Evolutionary conservation across 2,113 vertebrate genomes (phyloP).

Genomic region (Butorides virescens): DNA sequence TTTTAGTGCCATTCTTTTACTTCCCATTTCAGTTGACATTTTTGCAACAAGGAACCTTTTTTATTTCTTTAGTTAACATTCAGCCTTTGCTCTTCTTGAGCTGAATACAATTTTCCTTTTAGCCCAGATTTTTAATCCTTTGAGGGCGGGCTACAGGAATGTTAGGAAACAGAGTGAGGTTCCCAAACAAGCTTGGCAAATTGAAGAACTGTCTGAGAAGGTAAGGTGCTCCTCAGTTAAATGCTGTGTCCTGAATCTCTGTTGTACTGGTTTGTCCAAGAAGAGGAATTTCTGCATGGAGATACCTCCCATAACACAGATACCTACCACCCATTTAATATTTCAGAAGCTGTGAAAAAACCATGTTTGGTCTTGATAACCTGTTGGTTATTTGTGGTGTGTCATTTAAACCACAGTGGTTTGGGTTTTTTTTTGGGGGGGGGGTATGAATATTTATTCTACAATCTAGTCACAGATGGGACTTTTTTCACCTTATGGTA

Average conservation of each 20-base stretch:
- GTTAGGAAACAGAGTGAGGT: background rate
- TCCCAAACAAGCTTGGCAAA: background rate
- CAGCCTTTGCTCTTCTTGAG: background rate
- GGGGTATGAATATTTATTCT: background rate
- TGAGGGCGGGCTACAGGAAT: background rate
- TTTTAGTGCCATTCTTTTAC: background rate
- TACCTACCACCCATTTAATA: background rate
- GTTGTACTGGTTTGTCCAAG: background rate
- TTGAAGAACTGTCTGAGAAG: background rate
- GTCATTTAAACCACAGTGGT: background rate
- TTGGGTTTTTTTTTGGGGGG: too few species aligned
- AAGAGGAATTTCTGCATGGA: background rate
- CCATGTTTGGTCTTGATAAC: background rate
- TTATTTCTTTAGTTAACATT: background rate
- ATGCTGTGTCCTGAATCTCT: background rate
- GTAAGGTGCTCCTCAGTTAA: background rate
- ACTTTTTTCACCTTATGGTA: background rate
- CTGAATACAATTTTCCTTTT: background rate
- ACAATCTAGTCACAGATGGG: background rate
- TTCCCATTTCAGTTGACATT: background rate
- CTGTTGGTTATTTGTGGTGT: background rate
- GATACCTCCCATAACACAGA: background rate
- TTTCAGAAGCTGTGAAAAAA: background rate
- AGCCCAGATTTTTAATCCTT: background rate
- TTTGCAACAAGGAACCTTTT: background rate